Conservation (phyloP, 2,797 vertebrate species). For the Amazonetta brasiliensis region DNA sequence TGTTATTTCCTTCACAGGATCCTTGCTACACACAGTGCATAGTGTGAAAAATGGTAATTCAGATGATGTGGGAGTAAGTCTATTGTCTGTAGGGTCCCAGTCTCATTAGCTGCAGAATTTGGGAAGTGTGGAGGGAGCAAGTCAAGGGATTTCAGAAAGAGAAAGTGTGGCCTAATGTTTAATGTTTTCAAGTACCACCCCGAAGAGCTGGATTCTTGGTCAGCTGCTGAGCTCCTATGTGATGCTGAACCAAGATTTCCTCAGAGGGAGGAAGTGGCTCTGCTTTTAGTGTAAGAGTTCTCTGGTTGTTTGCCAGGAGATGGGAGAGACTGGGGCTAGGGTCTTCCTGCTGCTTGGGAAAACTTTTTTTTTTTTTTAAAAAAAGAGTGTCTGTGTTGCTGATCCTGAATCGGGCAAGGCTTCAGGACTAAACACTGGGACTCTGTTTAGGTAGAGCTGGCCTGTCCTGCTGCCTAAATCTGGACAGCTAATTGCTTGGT, state of each 20-base stretch:
- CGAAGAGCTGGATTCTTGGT: not conserved
- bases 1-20: not conserved
- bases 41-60: slow-evolving; percentile 12
- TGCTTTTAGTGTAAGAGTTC: not conserved
- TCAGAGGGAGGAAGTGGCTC: not conserved
- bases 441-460: not conserved
- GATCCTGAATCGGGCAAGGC: not conserved
- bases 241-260: not conserved
- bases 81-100: not conserved
- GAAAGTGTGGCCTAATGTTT: not conserved
- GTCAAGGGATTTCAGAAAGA: not conserved
- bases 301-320: not conserved
- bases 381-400: fast-evolving
- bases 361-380: not conserved
- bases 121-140: not conserved
- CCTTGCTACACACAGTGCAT: not conserved
- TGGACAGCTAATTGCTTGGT: not conserved
- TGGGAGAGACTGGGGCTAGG: not conserved
- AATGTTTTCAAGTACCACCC: not conserved
- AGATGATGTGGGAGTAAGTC: not conserved
- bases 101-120: not conserved
- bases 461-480: not conserved
- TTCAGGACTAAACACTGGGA: not conserved
- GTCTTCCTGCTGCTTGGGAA: not conserved
- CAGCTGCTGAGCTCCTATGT: not conserved